phyloP scores from a whole-genome alignment of 2,113 vertebrate genomes.

The Hemibates koningsi region DNA sequence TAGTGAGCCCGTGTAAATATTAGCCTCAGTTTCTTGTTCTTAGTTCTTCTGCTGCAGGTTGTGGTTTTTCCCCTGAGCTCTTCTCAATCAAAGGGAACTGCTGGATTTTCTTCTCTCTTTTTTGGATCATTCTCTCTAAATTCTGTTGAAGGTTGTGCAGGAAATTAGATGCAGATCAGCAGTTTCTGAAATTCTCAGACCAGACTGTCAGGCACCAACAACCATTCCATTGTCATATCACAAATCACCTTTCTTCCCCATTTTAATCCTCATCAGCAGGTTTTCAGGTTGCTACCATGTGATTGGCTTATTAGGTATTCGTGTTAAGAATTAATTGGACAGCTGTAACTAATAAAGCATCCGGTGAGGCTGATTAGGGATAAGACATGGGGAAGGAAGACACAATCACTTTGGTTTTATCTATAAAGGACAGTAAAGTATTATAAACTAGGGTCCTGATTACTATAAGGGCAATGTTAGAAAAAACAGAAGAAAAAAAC shows the following conservation, averaged over 20 bases:
- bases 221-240: neutral
- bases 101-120: neutral
- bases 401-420: neutral
- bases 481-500: neutral
- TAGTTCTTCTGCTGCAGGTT: neutral
- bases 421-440: neutral
- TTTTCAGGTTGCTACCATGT: neutral
- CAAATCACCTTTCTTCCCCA: neutral
- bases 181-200: neutral
- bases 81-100: neutral
- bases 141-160: neutral
- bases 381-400: neutral
- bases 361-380: rapidly evolving
- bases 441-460: neutral
- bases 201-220: neutral
- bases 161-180: neutral
- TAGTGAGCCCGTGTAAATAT: neutral
- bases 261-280: neutral
- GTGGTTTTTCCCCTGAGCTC: neutral
- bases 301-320: neutral
- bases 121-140: neutral
- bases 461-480: neutral
- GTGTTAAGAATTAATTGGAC: neutral
- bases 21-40: neutral
- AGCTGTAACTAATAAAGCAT: neutral